Conservation (phyloP, 2,888 invertebrate genomes). For the Drosophila eohydei region DNA sequence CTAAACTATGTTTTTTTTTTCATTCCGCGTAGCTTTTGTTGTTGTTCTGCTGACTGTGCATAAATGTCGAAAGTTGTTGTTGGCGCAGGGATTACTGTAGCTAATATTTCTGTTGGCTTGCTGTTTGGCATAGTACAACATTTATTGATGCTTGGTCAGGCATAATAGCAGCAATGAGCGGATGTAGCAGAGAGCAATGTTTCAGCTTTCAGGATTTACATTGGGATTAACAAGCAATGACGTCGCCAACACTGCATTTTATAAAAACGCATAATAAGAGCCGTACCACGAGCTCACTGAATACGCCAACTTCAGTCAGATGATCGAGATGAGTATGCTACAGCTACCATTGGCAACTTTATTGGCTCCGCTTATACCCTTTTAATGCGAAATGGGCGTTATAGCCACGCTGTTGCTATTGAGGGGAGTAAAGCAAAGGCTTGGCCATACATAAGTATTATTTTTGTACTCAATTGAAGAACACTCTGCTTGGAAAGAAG, state of each 20-base stretch:
- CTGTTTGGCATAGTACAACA: constrained; percentile 65
- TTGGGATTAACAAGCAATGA: constrained; percentile 69
- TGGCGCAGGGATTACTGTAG: constrained; percentile 47
- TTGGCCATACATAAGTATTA: too few relatives aligned
- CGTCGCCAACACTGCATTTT: constrained; percentile 46
- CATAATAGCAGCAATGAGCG: constrained; percentile 36
- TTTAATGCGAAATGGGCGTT: constrained; percentile 45
- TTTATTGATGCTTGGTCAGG: constrained; percentile 74
- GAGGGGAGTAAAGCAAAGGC: too few relatives aligned
- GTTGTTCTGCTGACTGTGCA: constrained; percentile 24
- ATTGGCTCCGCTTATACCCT: constrained; percentile 69
- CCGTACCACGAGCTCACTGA: constrained; percentile 20
- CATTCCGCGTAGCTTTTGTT: constrained; percentile 31
- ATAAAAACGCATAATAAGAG: constrained; percentile 46
- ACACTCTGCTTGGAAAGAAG: too few relatives aligned
- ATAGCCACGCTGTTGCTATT: neutral
- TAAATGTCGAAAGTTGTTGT: constrained; percentile 33
- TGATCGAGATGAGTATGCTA: constrained; percentile 37
- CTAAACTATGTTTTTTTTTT: constrained; percentile 70
- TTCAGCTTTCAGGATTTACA: constrained; percentile 50
- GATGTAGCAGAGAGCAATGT: constrained; percentile 7
- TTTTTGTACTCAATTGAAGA: too few relatives aligned
- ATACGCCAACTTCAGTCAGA: constrained; percentile 45
- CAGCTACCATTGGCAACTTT: constrained; percentile 70
- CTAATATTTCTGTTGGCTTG: constrained; percentile 26